Evolutionary conservation across 2,797 vertebrate species (phyloP), one percentile per base, ranked within the genome.

Genomic region (Poeciliopsis turneri): DNA sequence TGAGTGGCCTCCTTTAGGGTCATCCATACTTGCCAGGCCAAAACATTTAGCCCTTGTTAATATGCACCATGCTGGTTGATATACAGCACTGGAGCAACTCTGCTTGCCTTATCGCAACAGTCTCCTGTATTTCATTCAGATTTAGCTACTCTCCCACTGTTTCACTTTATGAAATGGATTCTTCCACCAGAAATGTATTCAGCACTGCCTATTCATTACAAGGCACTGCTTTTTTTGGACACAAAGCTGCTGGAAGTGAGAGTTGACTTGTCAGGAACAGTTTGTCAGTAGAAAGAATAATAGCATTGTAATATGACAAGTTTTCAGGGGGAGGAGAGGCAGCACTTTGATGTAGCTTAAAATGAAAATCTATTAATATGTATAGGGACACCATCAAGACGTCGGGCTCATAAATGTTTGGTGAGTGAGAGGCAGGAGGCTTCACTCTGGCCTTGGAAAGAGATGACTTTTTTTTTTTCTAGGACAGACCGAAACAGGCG

Each of bases 331-430:
- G 76, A 86, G 85, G 88, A 89, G 86, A 88, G 85, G 87, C 90
- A 90, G 87, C 84, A 90, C 93, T 94, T 90, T 92, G 89, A 93
- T 93, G 91, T 89, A 75, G 86, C 88, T 80, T 78, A 82, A 92
- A 91, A 90, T 89, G 88, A 89, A 92, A 87, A 89, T 85, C 81
- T 87, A 94, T 95, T 94, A 93, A 95, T 94, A 94, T 94, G 92
- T 92, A 93, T 92, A 79, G 86, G 80, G 84, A 75, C 84, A 30
- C 82, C 84, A 90, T 92, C 90, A 53, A 93, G 89, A 91, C 36
- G 75, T 82, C 84, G 75, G 77, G 82, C 91, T 92, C 87, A 87
- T 91, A 87, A 92, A 93, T 87, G 88, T 86, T 88, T 74, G 76
- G 84, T 76, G 90, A 91, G 87, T 84, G 82, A 88, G 87, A 80